A percentile compares a stretch with the other conserved stretches of the same genome.
phyloP scores from a whole-genome alignment of 23 tunicate species.

The Diplosoma virens region DNA sequence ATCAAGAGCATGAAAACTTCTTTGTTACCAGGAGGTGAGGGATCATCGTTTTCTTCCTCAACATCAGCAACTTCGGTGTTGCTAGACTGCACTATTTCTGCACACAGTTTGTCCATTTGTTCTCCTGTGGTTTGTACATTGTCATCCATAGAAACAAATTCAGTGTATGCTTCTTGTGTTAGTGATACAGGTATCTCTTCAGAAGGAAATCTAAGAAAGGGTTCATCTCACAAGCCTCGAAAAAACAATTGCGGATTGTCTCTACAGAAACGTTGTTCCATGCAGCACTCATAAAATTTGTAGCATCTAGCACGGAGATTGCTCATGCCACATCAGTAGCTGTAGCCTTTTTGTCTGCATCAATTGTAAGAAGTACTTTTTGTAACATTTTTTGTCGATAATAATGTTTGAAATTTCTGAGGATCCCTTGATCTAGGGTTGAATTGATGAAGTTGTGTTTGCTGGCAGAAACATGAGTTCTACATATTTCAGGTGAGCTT shows the following conservation, averaged over 20 bases:
- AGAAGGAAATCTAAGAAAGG: conserved; percentile 17
- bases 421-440: conserved; percentile 33
- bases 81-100: conserved; percentile 1
- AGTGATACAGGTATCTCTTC: conserved; percentile 13
- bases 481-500: too few species aligned
- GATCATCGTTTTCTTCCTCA: not conserved
- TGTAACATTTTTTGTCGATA: conserved; percentile 9
- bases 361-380: conserved; percentile 9
- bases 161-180: conserved; percentile 1
- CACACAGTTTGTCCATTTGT: not conserved
- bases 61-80: too few species aligned
- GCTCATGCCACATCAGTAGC: conserved; percentile 25
- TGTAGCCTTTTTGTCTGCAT: conserved; percentile 25
- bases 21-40: not conserved
- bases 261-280: conserved; percentile 15
- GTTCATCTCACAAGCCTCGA: conserved; percentile 26
- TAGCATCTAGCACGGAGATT: conserved; percentile 6
- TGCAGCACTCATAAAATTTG: conserved; percentile 21
- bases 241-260: conserved; percentile 31
- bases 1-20: conserved; percentile 10
- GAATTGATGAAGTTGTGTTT: conserved; percentile 30
- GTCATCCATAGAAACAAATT: not conserved
- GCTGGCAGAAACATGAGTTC: conserved; percentile 21
- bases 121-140: not conserved
- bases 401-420: conserved; percentile 32